A percentile compares a stretch with the other conserved stretches of the same genome.
phyloP scores from a whole-genome alignment of 2,797 vertebrate genomes.

The Lutjanus campechanus region DNA sequence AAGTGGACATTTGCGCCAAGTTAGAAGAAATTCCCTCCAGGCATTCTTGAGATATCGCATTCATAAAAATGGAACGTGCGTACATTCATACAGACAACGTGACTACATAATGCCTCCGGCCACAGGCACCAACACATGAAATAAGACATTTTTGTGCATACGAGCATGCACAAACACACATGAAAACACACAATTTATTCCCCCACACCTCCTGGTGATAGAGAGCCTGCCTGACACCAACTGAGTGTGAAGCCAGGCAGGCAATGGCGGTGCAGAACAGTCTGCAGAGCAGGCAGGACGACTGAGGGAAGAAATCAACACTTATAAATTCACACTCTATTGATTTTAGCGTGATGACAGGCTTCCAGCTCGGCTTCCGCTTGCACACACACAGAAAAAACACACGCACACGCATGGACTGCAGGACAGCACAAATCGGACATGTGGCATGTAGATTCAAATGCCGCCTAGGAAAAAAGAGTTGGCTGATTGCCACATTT shows the following conservation, averaged over 20 bases:
- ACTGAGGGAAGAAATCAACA: constrained; percentile 57
- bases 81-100: too few species aligned
- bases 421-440: constrained; percentile 25
- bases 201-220: constrained; percentile 31
- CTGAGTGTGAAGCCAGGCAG: constrained; percentile 43
- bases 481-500: constrained; percentile 30
- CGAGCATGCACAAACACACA: constrained; percentile 9
- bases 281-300: constrained; percentile 45
- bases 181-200: constrained; percentile 16
- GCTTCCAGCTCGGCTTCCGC: constrained; percentile 30
- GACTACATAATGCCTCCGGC: too few species aligned
- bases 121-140: not conserved
- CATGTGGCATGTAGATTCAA: constrained; percentile 9
- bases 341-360: constrained; percentile 58
- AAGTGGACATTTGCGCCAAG: too few species aligned
- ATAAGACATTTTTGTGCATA: constrained; percentile 28
- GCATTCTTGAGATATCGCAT: too few species aligned
- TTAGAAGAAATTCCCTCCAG: too few species aligned
- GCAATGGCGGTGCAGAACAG: constrained; percentile 15
- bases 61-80: too few species aligned
- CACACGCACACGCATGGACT: not conserved
- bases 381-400: constrained; percentile 15
- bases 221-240: constrained; percentile 53
- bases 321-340: constrained; percentile 62
- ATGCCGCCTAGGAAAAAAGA: not conserved